These are phyloP conservation scores for Tinea pellionella DNA, from an alignment of 2,888 invertebrate genomes.

Conservation along the genomic window DNA sequence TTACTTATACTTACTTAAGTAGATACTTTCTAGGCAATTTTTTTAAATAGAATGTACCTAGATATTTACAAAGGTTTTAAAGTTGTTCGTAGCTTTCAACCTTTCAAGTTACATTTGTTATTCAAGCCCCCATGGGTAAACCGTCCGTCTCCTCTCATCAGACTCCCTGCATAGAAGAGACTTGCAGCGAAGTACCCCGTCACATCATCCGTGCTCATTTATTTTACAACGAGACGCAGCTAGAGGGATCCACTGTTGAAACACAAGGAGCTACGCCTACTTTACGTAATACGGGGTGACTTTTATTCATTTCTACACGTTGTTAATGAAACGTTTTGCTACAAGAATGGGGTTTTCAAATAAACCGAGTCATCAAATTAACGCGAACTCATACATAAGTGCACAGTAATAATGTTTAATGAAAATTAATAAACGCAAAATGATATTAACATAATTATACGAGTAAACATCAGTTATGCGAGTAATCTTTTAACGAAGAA, in stretches of 20 bases:
- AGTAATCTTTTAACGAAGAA: no score
- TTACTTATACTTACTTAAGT: no score
- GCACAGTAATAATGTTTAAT: neutral
- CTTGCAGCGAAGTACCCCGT: neutral
- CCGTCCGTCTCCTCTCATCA: neutral
- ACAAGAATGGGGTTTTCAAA: neutral
- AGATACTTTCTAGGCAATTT: no score
- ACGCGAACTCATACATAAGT: neutral
- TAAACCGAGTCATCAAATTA: neutral
- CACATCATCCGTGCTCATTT: neutral
- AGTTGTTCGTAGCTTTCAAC: neutral
- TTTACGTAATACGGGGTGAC: neutral
- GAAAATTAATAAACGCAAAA: no score
- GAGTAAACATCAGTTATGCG: no score
- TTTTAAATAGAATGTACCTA: no score
- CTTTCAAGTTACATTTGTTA: conserved; percentile 4
- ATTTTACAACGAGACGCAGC: neutral
- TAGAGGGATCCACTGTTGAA: neutral
- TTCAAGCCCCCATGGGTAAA: neutral
- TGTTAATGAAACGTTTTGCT: neutral
- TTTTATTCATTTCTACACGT: neutral
- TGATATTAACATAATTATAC: no score
- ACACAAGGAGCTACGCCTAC: neutral
- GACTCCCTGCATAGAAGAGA: neutral
- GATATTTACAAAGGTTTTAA: no score